Evolutionary conservation across 2,888 invertebrate genomes (phyloP), one percentile per base, ranked within the genome.

Genomic region (Phengaris alcon): DNA sequence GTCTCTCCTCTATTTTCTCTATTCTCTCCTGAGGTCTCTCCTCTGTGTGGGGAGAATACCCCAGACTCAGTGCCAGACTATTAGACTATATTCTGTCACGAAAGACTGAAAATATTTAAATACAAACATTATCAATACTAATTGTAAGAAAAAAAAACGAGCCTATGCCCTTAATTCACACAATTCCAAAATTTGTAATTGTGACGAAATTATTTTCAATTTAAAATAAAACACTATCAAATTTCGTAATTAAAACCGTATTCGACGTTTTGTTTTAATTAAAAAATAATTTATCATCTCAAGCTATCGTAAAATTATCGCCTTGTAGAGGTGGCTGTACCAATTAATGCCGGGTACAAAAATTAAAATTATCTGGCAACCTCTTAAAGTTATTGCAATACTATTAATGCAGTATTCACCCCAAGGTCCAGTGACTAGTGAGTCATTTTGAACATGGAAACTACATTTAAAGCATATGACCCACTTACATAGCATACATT

Each of bases 391-490:
- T 57, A 57, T 57, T 57, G 15, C 57, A 9, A n/a, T 57, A 57
- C 57, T 57, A 15, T 22, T 22, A 9, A 59, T 59, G 4, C 22
- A 9, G 22, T 22, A 9, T 10, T 9, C 9, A 59, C 59, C 59
- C 59, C 22, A 59, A 22, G 22, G 59, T 22, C 59, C 15, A 8
- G 35, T 35, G 1, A 4, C 35, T 35, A 3, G 59, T 59, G 59
- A 59, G 59, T 59, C 59, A 59, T 22, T 57, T 57, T 59, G 22
- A 59, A 59, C 10, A 59, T 22, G 59, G 59, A 59, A 22, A 59
- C 22, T 22, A 22, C 10, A 54, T 12, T 35, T 35, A 35, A 35
- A 35, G 35, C 22, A 22, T 54, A 59, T 59, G 22, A 59, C 59
- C 22, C 22, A 59, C 22, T 22, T 59, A 22, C 59, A 59, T 35